Percentiles rank a stretch among this genome's conserved stretches.
Conservation (phyloP, 92 coral and sea anemone species). For the Ricordea florida region DNA sequence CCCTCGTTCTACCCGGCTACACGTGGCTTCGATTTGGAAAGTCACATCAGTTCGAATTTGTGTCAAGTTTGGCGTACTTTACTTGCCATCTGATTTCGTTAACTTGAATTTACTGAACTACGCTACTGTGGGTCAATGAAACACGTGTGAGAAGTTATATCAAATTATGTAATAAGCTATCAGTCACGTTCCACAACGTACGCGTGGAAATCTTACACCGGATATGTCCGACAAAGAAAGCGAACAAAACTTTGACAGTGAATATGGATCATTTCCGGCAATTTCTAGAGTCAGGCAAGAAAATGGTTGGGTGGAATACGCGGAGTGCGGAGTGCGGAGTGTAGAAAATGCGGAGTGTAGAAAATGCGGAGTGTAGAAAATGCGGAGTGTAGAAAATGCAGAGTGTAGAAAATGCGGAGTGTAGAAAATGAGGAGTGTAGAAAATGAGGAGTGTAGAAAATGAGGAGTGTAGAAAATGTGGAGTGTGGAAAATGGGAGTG, state of each 20-base stretch:
- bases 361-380: too few species aligned
- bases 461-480: too few species aligned
- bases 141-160: background rate
- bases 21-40: background rate
- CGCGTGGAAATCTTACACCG: slow-evolving; percentile 4
- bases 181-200: background rate
- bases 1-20: too few species aligned
- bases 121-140: background rate
- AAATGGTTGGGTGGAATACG: too few species aligned
- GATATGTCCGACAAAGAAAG: slow-evolving; percentile 3
- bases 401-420: too few species aligned
- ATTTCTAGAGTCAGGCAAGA: slow-evolving; percentile 5
- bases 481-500: too few species aligned
- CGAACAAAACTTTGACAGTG: background rate
- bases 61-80: background rate
- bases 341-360: too few species aligned
- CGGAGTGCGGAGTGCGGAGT: too few species aligned
- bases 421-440: too few species aligned
- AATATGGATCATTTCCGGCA: background rate
- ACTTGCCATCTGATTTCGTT: background rate
- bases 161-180: background rate
- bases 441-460: too few species aligned
- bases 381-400: too few species aligned
- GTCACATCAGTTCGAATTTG: slow-evolving; percentile 2
- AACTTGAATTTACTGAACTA: background rate